phyloP scores from a whole-genome alignment of 30 jellyfish, hydroid and myxozoan genomes.

The Turritopsis dohrnii region DNA sequence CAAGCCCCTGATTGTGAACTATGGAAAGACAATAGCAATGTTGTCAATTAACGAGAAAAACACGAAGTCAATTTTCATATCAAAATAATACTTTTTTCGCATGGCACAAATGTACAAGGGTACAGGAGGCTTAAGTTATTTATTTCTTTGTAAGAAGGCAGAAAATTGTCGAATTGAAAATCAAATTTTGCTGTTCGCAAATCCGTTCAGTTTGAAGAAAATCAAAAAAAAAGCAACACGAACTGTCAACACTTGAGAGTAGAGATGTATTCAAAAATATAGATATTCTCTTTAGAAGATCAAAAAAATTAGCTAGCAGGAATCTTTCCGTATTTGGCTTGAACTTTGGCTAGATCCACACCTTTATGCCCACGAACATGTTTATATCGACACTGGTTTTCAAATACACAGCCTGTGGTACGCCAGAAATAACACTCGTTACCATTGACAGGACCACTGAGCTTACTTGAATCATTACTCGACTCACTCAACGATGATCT shows the following conservation, averaged over 20 bases:
- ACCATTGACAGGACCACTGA: conserved; percentile 83
- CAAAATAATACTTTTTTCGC: background rate
- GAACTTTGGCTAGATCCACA: conserved; percentile 77
- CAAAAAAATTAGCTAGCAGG: conserved; percentile 14
- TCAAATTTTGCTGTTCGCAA: background rate
- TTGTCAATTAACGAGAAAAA: too few species aligned
- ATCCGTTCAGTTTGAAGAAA: background rate
- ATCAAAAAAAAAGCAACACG: background rate
- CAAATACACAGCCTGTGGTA: conserved; percentile 91
- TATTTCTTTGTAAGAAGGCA: background rate
- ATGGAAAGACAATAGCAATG: too few species aligned
- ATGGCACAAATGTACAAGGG: background rate
- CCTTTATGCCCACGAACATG: conserved; percentile 82
- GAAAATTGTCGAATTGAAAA: background rate
- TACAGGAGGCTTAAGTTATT: background rate
- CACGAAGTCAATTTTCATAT: background rate
- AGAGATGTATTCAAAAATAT: background rate
- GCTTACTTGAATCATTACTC: conserved; percentile 51
- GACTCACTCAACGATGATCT: conserved; percentile 37
- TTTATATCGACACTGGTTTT: conserved; percentile 63
- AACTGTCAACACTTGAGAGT: conserved; percentile 1
- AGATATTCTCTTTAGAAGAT: background rate
- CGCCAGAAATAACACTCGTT: conserved; percentile 96
- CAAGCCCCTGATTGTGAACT: too few species aligned
- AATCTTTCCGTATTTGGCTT: conserved; percentile 74